Evolutionary conservation across 2,888 invertebrate genomes (phyloP).

Genomic region (Thysanoteuthis rhombus): DNA sequence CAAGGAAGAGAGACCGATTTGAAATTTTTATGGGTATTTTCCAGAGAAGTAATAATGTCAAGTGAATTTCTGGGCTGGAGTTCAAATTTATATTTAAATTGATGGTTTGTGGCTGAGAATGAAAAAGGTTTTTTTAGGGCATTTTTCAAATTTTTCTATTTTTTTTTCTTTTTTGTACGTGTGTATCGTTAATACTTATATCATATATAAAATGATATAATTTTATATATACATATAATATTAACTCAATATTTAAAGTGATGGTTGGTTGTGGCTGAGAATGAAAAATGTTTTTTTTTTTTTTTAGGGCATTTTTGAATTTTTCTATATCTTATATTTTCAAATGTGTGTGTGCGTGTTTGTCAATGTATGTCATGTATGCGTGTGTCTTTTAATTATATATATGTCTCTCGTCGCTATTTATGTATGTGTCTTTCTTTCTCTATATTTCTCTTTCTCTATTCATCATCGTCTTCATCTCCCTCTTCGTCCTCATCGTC

Average conservation of each 20-base stretch:
- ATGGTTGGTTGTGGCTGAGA: not conserved
- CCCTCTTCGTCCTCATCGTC: constrained; percentile 23
- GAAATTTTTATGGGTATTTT: not conserved
- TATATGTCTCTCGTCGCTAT: too few species aligned
- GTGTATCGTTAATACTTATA: too few species aligned
- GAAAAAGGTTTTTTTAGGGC: not conserved
- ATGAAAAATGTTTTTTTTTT: not conserved
- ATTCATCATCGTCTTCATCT: constrained; percentile 27
- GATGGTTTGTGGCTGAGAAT: not conserved
- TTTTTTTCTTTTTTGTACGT: not conserved
- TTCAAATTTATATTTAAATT: not conserved
- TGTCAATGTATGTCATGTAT: not conserved
- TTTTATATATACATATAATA: too few species aligned
- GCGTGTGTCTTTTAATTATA: not conserved
- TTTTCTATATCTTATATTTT: not conserved
- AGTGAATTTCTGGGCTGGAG: not conserved
- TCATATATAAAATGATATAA: too few species aligned
- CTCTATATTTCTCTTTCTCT: not conserved
- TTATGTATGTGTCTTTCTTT: too few species aligned
- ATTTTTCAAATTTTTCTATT: too few species aligned
- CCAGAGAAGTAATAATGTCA: not conserved
- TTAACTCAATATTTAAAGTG: not conserved
- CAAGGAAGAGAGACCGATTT: too few species aligned
- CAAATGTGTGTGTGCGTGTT: not conserved
- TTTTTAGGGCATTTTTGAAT: too few species aligned